Conservation (phyloP, 2,888 invertebrate genomes). For the Cerceris ruficornis region DNA sequence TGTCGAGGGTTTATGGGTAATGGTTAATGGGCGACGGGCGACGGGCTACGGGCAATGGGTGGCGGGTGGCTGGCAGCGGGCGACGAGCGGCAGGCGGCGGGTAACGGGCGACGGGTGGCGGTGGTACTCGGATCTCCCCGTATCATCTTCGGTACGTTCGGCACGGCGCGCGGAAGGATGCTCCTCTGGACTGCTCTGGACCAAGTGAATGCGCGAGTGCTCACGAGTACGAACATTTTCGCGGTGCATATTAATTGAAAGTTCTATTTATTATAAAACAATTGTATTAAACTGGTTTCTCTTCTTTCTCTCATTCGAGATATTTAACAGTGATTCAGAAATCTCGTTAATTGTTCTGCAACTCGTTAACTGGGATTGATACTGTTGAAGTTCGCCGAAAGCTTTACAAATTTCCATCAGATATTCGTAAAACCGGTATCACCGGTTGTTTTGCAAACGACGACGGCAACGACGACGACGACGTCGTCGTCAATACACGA, state of each 20-base stretch:
- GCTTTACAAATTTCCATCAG: constrained; percentile 4
- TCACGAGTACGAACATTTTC: constrained; percentile 47
- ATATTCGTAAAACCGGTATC: constrained; percentile 30
- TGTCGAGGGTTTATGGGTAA: constrained; percentile 26
- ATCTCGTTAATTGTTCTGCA: constrained; percentile 25
- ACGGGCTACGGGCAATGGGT: constrained; percentile 7
- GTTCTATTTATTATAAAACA: neutral
- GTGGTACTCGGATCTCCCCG: constrained; percentile 55
- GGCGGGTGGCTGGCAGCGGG: constrained; percentile 10
- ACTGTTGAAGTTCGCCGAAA: constrained; percentile 45
- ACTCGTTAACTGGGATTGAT: constrained; percentile 39
- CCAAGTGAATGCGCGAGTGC: constrained; percentile 58
- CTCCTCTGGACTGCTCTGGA: constrained; percentile 61
- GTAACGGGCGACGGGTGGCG: constrained; percentile 45
- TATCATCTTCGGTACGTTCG: constrained; percentile 43
- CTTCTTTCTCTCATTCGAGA: neutral
- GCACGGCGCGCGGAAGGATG: constrained; percentile 62
- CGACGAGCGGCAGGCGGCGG: neutral
- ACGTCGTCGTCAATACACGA: constrained; percentile 32
- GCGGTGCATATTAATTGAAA: constrained; percentile 45
- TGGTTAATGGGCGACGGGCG: constrained; percentile 11
- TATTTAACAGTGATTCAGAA: constrained; percentile 30
- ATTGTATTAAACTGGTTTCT: constrained; percentile 3
- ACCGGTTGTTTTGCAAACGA: constrained; percentile 20
- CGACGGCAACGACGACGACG: constrained; percentile 56